phyloP scores from a whole-genome alignment of 2,797 vertebrate species.

The Anabas testudineus region DNA sequence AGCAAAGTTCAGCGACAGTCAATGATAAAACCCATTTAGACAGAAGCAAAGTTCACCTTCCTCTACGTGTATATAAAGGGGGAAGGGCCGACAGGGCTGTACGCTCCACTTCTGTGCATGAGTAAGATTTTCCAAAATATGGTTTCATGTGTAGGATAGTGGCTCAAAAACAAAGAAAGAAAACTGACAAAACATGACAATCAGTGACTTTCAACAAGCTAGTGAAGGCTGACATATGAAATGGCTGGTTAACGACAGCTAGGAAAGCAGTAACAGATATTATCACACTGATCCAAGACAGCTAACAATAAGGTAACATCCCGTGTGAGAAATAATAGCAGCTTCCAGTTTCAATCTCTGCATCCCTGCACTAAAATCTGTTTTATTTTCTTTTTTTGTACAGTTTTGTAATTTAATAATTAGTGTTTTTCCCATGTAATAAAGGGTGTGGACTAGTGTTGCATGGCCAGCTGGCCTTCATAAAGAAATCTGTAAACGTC shows the following conservation, averaged over 20 bases:
- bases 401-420: neutral
- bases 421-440: neutral
- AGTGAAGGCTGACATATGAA: conserved; percentile 59
- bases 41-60: conserved; percentile 82
- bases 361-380: conserved; percentile 37
- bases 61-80: conserved; percentile 44
- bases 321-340: conserved; percentile 67
- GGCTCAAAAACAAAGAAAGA: conserved; percentile 17
- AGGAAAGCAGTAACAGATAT: conserved; percentile 63
- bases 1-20: conserved; percentile 81
- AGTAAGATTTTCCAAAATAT: conserved; percentile 50
- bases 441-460: neutral
- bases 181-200: conserved; percentile 28
- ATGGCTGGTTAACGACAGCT: conserved; percentile 59
- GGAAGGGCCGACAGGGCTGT: conserved; percentile 19
- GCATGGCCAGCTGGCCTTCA: neutral
- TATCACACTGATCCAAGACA: conserved; percentile 64
- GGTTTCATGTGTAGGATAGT: conserved; percentile 12
- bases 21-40: conserved; percentile 81
- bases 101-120: conserved; percentile 19
- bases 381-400: no score
- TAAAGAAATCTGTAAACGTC: neutral
- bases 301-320: conserved; percentile 72
- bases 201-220: conserved; percentile 32
- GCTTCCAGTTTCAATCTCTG: conserved; percentile 58